Conservation (phyloP, 1,140 invertebrate species). For the Temnothorax curvispinosus region DNA sequence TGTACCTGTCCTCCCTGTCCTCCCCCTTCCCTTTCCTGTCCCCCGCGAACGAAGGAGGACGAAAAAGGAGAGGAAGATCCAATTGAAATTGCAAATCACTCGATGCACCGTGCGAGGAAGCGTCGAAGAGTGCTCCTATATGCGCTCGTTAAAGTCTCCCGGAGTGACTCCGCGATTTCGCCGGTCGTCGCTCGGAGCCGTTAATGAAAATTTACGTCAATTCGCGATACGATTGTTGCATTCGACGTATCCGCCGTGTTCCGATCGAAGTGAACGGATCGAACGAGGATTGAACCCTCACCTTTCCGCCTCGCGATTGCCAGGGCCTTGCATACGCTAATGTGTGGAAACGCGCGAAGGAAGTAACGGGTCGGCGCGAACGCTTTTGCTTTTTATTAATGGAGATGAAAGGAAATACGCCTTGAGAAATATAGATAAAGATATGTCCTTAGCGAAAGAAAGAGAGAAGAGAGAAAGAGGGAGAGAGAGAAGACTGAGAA, state of each 20-base stretch:
- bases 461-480: neutral
- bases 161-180: conserved; percentile 23
- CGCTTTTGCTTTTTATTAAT: conserved; percentile 50
- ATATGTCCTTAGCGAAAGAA: neutral
- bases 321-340: neutral
- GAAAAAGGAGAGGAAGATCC: neutral
- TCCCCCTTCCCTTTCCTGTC: neutral
- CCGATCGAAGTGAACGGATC: conserved; percentile 40
- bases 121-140: neutral
- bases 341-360: conserved; percentile 26
- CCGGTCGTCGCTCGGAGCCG: neutral
- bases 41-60: neutral
- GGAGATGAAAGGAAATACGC: neutral
- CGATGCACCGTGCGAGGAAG: conserved; percentile 13
- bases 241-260: neutral
- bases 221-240: neutral
- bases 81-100: conserved; percentile 70
- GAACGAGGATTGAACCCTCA: conserved; percentile 16
- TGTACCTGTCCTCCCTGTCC: neutral
- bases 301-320: conserved; percentile 19
- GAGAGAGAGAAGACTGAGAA: too few species aligned
- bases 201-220: neutral
- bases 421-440: conserved; percentile 25
- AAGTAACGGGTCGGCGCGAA: conserved; percentile 25
- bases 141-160: conserved; percentile 68